phyloP scores from a whole-genome alignment of 1,140 invertebrate species.

The Penaeus chinensis region DNA sequence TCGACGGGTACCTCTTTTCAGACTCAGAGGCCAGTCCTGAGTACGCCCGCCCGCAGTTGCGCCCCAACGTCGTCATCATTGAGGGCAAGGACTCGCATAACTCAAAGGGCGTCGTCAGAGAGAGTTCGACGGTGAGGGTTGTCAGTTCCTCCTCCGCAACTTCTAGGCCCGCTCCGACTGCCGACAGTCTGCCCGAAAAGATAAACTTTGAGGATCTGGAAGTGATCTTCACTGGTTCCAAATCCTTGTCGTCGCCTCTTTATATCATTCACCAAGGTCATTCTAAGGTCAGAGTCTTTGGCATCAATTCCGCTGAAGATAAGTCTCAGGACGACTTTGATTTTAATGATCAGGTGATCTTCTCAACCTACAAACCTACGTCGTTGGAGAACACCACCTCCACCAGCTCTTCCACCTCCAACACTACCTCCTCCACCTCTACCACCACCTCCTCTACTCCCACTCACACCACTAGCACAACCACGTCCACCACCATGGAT shows the following conservation, averaged over 20 bases:
- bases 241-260: slow-evolving; percentile 32
- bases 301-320: slow-evolving; percentile 51
- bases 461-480: neutral
- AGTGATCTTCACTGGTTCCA: slow-evolving; percentile 34
- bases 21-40: slow-evolving; percentile 59
- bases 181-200: slow-evolving; percentile 7
- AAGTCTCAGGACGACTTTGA: slow-evolving; percentile 9
- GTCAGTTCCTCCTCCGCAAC: neutral
- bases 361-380: slow-evolving; percentile 4
- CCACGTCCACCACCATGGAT: neutral
- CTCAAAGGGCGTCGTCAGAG: slow-evolving; percentile 38
- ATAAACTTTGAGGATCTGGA: slow-evolving; percentile 23
- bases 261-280: slow-evolving; percentile 59
- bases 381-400: neutral
- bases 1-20: slow-evolving; percentile 62
- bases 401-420: neutral
- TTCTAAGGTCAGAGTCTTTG: slow-evolving; percentile 59
- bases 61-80: slow-evolving; percentile 19
- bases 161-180: neutral
- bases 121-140: slow-evolving; percentile 27
- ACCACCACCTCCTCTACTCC: neutral
- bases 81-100: slow-evolving; percentile 7
- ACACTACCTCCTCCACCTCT: neutral
- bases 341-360: slow-evolving; percentile 10
- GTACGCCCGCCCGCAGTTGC: slow-evolving; percentile 40